A percentile compares a stretch with the other conserved stretches of the same genome.
phyloP scores from a whole-genome alignment of 2,888 invertebrate genomes.

The Nomada hirtipes region DNA sequence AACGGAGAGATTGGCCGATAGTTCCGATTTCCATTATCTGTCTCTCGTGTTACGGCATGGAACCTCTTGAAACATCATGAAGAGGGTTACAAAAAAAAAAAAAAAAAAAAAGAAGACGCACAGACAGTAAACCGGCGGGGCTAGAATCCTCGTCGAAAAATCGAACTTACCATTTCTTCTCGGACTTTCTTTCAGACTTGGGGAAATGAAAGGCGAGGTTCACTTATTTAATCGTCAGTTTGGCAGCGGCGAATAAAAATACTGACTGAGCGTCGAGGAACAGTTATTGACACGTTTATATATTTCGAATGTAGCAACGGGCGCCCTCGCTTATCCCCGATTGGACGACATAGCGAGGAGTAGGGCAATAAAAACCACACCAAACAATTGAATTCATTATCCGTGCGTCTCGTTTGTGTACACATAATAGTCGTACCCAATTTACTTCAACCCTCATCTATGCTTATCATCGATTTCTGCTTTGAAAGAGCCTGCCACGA shows the following conservation, averaged over 20 bases:
- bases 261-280: conserved; percentile 75
- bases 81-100: too few species aligned
- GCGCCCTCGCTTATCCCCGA: conserved; percentile 79
- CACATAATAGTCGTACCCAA: conserved; percentile 66
- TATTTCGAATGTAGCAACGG: conserved; percentile 82
- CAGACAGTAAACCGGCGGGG: neutral
- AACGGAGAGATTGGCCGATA: neutral
- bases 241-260: conserved; percentile 68
- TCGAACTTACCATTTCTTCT: conserved; percentile 40
- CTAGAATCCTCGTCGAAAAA: neutral
- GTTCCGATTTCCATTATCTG: neutral
- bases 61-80: too few species aligned
- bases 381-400: conserved; percentile 75
- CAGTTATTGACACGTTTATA: conserved; percentile 82
- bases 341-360: conserved; percentile 75
- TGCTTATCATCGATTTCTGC: conserved; percentile 66
- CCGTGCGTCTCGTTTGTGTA: conserved; percentile 64
- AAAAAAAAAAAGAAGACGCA: neutral
- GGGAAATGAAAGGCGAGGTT: conserved; percentile 28
- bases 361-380: conserved; percentile 68
- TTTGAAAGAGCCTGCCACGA: conserved; percentile 54
- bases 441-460: conserved; percentile 68
- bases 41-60: neutral
- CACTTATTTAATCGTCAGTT: conserved; percentile 52
- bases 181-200: conserved; percentile 11